Percentiles rank a stretch among this genome's conserved stretches.
These are phyloP conservation scores for Cydia strobilella DNA, from an alignment of 1,140 invertebrate species.

Conservation along the genomic window DNA sequence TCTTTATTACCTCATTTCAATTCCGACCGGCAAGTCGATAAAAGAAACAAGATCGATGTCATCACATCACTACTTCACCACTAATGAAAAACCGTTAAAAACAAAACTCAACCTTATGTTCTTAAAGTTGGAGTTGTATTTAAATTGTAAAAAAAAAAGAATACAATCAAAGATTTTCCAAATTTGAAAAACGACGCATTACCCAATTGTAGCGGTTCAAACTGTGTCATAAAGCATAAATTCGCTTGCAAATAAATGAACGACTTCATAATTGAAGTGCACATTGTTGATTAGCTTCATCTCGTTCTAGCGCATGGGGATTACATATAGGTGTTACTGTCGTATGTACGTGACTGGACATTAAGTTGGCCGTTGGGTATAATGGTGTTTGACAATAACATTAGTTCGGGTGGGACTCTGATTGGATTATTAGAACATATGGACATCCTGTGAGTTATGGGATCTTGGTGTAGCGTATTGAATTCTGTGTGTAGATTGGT, in stretches of 20 bases:
- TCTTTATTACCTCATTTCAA: conserved; percentile 68
- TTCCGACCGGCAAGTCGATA: conserved; percentile 59
- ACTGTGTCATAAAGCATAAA: conserved; percentile 38
- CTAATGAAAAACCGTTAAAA: conserved; percentile 54
- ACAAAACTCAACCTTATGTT: conserved; percentile 16
- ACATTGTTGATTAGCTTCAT: conserved; percentile 55
- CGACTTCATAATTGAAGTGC: conserved; percentile 37
- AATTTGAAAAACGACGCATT: conserved; percentile 19
- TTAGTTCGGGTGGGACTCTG: conserved; percentile 72
- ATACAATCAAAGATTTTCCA: conserved; percentile 25
- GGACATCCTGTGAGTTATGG: conserved; percentile 70
- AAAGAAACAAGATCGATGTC: conserved; percentile 68
- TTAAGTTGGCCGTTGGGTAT: conserved; percentile 68
- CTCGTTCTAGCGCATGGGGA: conserved; percentile 40
- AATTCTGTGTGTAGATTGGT: background rate
- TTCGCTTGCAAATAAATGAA: conserved; percentile 33
- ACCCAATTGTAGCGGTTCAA: conserved; percentile 8
- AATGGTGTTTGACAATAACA: conserved; percentile 77
- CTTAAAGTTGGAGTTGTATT: background rate
- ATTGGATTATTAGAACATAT: conserved; percentile 78
- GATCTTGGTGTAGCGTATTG: conserved; percentile 45
- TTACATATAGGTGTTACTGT: conserved; percentile 44
- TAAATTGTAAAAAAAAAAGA: background rate
- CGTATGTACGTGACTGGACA: conserved; percentile 70
- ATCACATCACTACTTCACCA: conserved; percentile 52